A percentile compares a stretch with the other conserved stretches of the same genome.
Evolutionary conservation across 2,888 invertebrate genomes (phyloP).

Genomic region (Eurytoma californica): DNA sequence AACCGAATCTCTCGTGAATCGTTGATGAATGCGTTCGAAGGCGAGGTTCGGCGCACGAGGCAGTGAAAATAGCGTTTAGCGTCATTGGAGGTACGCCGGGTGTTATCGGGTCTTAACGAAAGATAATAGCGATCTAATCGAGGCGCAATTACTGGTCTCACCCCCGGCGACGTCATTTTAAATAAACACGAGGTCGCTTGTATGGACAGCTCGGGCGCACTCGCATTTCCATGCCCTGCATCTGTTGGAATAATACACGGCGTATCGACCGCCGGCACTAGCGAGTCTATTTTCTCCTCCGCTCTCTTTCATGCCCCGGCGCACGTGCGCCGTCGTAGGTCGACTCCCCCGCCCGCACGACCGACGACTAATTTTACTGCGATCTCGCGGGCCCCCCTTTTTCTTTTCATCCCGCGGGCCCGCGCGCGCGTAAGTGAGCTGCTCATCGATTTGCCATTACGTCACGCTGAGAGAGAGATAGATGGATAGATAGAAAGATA

Average conservation of each 20-base stretch:
- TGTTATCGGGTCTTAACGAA: no score
- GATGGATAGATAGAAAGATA: no score
- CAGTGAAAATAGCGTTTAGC: no score
- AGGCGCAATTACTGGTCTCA: no score
- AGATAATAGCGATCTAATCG: no score
- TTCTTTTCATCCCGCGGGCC: neutral
- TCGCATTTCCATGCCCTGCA: conserved; percentile 9
- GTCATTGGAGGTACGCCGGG: no score
- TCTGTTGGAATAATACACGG: conserved; percentile 27
- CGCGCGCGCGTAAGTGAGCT: neutral
- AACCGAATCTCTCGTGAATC: no score
- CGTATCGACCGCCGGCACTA: conserved; percentile 13
- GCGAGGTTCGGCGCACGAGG: no score
- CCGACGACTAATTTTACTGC: neutral
- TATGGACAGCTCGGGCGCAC: neutral
- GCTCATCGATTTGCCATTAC: conserved; percentile 46
- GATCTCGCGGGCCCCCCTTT: neutral
- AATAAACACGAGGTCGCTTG: no score
- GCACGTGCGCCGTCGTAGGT: neutral
- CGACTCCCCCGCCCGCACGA: no score
- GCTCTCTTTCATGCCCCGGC: neutral
- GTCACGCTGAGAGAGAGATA: conserved; percentile 6
- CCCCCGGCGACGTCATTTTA: no score
- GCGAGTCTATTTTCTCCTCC: conserved; percentile 28
- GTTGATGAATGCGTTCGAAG: no score